These are phyloP conservation scores for Drosophila lacicola DNA, from an alignment of 2,888 invertebrate genomes.

Conservation along the genomic window DNA sequence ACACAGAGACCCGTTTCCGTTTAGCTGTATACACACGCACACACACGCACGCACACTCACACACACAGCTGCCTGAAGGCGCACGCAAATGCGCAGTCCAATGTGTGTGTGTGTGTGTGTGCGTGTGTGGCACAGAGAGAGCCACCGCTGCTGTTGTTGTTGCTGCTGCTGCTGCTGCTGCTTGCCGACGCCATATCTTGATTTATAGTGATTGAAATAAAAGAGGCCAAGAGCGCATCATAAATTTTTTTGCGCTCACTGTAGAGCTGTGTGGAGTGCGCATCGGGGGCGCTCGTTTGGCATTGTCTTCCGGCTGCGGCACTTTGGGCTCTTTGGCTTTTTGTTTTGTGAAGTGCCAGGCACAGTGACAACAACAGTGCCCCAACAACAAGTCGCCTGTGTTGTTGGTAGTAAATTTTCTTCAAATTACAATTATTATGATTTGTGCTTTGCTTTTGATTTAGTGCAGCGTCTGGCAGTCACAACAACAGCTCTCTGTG, in stretches of 20 bases:
- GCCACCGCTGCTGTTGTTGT: slow-evolving; percentile 19
- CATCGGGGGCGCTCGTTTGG: slow-evolving; percentile 64
- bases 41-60: slow-evolving; percentile 23
- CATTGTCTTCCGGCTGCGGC: slow-evolving; percentile 74
- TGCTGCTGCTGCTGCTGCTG: slow-evolving; percentile 35
- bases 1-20: slow-evolving; percentile 67
- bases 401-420: slow-evolving; percentile 80
- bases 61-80: slow-evolving; percentile 40
- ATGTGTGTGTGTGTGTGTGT: slow-evolving; percentile 26
- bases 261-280: slow-evolving; percentile 29
- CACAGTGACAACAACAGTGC: slow-evolving; percentile 56
- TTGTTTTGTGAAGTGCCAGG: slow-evolving; percentile 70
- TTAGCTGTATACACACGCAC: slow-evolving; percentile 48
- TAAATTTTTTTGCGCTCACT: slow-evolving; percentile 74
- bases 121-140: slow-evolving; percentile 19
- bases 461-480: slow-evolving; percentile 63
- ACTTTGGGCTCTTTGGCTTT: slow-evolving; percentile 57
- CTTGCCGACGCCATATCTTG: slow-evolving; percentile 73
- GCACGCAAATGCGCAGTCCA: slow-evolving; percentile 72
- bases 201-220: slow-evolving; percentile 82
- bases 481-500: slow-evolving; percentile 22
- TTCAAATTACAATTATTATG: slow-evolving; percentile 82
- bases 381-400: slow-evolving; percentile 44
- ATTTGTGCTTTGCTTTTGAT: slow-evolving; percentile 77
- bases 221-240: slow-evolving; percentile 80